phyloP scores from a whole-genome alignment of 2,113 vertebrate genomes.

The Oostethus manadensis region DNA sequence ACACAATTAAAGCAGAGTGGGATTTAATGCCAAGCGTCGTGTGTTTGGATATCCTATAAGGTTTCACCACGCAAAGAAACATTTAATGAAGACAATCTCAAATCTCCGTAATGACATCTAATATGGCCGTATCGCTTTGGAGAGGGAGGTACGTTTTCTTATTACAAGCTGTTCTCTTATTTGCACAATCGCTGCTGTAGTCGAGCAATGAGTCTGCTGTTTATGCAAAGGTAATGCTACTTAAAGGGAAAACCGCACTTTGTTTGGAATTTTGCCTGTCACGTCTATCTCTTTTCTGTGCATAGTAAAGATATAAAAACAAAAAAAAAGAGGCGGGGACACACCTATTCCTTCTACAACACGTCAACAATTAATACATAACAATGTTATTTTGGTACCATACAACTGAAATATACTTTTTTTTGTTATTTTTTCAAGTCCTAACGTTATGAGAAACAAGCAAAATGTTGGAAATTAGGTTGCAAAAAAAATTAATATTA shows the following conservation, averaged over 20 bases:
- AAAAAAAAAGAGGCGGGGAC: not conserved
- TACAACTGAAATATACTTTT: no score
- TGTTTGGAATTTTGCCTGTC: not conserved
- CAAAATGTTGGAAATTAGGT: no score
- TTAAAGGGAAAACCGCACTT: slow-evolving; percentile 39
- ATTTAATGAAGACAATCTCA: slow-evolving; percentile 31
- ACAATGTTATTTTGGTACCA: no score
- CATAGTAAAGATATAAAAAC: not conserved
- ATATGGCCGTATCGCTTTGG: slow-evolving; percentile 23
- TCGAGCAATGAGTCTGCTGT: slow-evolving; percentile 58
- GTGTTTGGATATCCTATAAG: slow-evolving; percentile 37
- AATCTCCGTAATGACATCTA: slow-evolving; percentile 30
- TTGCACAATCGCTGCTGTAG: slow-evolving; percentile 36
- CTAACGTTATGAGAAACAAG: no score
- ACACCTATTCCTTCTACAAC: no score
- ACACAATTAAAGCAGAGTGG: slow-evolving; percentile 47
- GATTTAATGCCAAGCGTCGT: slow-evolving; percentile 42
- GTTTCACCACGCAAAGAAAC: slow-evolving; percentile 11
- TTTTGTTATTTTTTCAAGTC: no score
- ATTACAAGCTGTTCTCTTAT: slow-evolving; percentile 22
- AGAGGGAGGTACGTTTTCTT: slow-evolving; percentile 33
- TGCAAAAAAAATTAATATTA: no score
- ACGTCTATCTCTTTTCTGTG: not conserved
- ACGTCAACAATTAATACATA: no score
- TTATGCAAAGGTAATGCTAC: slow-evolving; percentile 62